Conservation (phyloP, 2,797 vertebrate genomes). For the Sebastes itinus region DNA sequence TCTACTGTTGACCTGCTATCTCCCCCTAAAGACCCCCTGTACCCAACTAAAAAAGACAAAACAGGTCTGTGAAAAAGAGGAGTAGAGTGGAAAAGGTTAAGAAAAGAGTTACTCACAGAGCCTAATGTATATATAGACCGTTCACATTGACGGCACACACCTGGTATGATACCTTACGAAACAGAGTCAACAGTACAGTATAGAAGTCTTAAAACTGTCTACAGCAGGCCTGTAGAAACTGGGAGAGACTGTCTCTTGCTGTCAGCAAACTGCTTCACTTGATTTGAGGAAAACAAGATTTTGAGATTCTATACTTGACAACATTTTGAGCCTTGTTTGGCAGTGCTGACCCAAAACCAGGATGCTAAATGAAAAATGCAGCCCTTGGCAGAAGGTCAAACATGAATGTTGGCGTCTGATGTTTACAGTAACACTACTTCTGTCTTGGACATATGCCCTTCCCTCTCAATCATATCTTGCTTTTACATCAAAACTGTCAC, state of each 20-base stretch:
- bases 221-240: not conserved
- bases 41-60: rapidly evolving
- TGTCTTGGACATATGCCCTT: not conserved
- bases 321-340: not conserved
- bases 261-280: not conserved
- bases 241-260: not conserved
- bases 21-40: no score
- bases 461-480: not conserved
- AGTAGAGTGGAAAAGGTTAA: no score
- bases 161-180: not conserved
- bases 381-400: constrained; percentile 28
- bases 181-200: not conserved
- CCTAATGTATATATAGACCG: not conserved
- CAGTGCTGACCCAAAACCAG: not conserved
- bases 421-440: not conserved
- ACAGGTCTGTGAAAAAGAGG: no score
- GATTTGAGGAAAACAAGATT: not conserved
- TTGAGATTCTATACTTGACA: not conserved
- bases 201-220: not conserved
- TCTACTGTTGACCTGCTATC: no score
- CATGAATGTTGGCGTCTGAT: not conserved
- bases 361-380: constrained; percentile 3
- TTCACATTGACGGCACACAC: not conserved
- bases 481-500: not conserved
- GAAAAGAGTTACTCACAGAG: not conserved